Evolutionary conservation across 2,888 invertebrate genomes (phyloP).

Genomic region (Drosophila colorata): DNA sequence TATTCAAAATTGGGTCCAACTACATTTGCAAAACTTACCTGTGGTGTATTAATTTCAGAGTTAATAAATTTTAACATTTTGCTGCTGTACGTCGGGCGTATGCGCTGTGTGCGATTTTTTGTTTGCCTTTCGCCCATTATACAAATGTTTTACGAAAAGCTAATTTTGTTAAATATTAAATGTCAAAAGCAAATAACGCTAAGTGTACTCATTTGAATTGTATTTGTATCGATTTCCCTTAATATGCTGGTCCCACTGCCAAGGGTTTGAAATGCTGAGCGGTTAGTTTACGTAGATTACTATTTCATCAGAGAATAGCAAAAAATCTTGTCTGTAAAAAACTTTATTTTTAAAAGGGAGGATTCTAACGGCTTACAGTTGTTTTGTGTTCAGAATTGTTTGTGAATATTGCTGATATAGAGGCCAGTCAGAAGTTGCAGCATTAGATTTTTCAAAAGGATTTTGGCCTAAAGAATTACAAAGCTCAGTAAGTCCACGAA

Average conservation of each 20-base stretch:
- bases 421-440: too few relatives aligned
- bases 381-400: too few relatives aligned
- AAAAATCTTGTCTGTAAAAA: too few relatives aligned
- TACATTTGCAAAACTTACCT: slow-evolving; percentile 87
- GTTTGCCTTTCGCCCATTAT: slow-evolving; percentile 35
- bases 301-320: too few relatives aligned
- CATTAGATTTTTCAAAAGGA: too few relatives aligned
- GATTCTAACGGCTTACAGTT: too few relatives aligned
- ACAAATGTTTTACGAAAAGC: not conserved
- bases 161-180: not conserved
- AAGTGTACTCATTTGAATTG: not conserved
- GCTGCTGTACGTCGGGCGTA: slow-evolving; percentile 85
- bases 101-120: slow-evolving; percentile 23
- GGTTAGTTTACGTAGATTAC: too few relatives aligned
- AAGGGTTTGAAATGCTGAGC: too few relatives aligned
- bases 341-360: too few relatives aligned
- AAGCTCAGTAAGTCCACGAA: too few relatives aligned
- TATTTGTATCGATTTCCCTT: not conserved
- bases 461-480: too few relatives aligned
- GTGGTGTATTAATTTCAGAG: slow-evolving; percentile 94
- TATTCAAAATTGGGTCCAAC: not conserved
- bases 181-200: not conserved
- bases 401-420: too few relatives aligned
- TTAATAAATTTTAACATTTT: slow-evolving; percentile 92
- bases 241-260: not conserved